Base-by-base conservation (phyloP, 2,888 invertebrate species). In the Caenorhabditis zanzibari region DNA sequence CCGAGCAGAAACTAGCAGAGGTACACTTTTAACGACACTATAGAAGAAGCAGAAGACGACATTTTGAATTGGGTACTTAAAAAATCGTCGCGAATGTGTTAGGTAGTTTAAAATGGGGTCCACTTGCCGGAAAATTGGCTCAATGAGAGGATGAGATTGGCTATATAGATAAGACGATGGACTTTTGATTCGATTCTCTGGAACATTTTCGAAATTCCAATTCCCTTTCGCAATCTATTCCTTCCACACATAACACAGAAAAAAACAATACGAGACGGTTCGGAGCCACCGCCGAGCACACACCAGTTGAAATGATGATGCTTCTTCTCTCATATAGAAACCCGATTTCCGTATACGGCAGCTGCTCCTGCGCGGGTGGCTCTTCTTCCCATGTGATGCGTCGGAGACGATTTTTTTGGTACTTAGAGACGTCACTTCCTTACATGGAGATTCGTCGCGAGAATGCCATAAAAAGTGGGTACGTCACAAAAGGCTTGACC, bases 261-360 rank as follows among this genome's bases (percentile, higher is more conserved):
- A 49, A 81, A 66, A 80, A 80, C 72, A 81, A 81, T 68, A 74
- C 73, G 81, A 81, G 81, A 81, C 81, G 64, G 74, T 74, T 68
- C 81, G 81, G 81, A 81, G 81, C 81, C 81, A 16, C 58, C 38
- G 61, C 14, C 63, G 79, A 79, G 79, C 79, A 71, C 79, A 71
- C 79, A 79, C 79, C 69, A 63, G 41, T 64, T 41, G 38, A 38
- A 76, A 66, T 24, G 26, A 56, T 10, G 32, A 19, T n/a, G 47
- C 47, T 58, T 32, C 71, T 58, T 44, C 71, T 52, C 52, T n/a
- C n/a, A n/a, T n/a, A n/a, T n/a, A n/a, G 72, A 80, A 80, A 80
- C 72, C 73, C 80, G 80, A 69, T 63, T 81, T 81, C 81, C 81
- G 81, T 81, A 81, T 81, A 81, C 81, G 81, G 81, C 68, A 81